Percentiles rank a stretch among this genome's conserved stretches.
Conservation (phyloP, 2,888 invertebrate species). For the Limnephilus lunatus region DNA sequence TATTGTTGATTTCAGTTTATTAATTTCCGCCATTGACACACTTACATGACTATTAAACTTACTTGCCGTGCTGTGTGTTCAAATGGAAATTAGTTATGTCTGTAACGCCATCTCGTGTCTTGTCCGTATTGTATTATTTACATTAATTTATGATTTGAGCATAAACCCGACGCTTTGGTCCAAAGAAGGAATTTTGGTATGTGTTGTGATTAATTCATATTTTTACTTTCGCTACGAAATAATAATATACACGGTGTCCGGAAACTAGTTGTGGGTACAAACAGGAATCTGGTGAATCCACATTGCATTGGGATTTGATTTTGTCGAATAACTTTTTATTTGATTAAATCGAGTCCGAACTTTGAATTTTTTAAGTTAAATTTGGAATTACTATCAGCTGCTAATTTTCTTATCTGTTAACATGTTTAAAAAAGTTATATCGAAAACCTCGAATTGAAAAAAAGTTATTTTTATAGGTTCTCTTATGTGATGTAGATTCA, state of each 20-base stretch:
- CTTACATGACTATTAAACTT: conserved; percentile 43
- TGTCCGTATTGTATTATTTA: conserved; percentile 24
- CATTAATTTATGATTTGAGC: conserved; percentile 19
- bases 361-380: too few relatives aligned
- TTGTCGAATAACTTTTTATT: too few relatives aligned
- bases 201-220: conserved; percentile 6
- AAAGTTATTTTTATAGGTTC: too few relatives aligned
- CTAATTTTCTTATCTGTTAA: too few relatives aligned
- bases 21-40: conserved; percentile 54
- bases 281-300: too few relatives aligned
- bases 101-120: conserved; percentile 25
- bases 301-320: too few relatives aligned
- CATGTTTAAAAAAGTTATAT: too few relatives aligned
- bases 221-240: background rate
- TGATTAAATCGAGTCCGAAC: too few relatives aligned
- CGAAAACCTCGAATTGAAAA: too few relatives aligned
- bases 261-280: too few relatives aligned
- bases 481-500: too few relatives aligned
- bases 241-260: background rate
- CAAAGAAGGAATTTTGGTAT: conserved; percentile 30
- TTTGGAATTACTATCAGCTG: too few relatives aligned
- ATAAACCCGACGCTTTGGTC: conserved; percentile 46
- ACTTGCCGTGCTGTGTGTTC: conserved; percentile 37
- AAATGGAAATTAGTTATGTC: conserved; percentile 20
- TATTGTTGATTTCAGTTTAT: conserved; percentile 30